A percentile compares a stretch with the other conserved stretches of the same genome.
Conservation (phyloP, 2,113 vertebrate species). For the Silurus glanis region DNA sequence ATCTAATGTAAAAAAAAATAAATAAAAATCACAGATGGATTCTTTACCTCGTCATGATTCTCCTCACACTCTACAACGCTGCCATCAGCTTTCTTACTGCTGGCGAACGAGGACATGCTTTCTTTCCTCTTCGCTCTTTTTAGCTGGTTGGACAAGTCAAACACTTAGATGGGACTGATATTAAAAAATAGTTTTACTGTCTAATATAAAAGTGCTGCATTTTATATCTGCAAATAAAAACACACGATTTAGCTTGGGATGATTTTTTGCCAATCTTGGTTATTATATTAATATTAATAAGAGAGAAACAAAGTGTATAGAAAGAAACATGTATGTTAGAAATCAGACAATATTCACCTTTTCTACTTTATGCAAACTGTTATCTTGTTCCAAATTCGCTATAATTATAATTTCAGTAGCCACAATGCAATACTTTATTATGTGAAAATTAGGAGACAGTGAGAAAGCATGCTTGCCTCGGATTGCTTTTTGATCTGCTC, state of each 20-base stretch:
- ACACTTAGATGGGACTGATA: background rate
- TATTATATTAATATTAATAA: background rate
- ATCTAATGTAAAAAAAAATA: too few species aligned
- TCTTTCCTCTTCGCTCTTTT: background rate
- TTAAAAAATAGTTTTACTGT: background rate
- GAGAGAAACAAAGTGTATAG: too few species aligned
- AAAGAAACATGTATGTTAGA: too few species aligned
- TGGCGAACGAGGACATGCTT: constrained; percentile 44
- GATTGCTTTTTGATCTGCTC: constrained; percentile 83
- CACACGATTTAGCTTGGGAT: background rate
- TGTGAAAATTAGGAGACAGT: too few species aligned
- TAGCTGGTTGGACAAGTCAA: constrained; percentile 30
- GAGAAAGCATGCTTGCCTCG: constrained; percentile 63
- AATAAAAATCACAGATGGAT: background rate
- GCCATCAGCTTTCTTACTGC: constrained; percentile 27
- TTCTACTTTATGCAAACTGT: background rate
- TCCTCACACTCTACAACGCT: background rate
- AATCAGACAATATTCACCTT: too few species aligned
- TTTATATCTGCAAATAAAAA: background rate
- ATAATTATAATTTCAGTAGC: background rate
- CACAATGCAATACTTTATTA: too few species aligned
- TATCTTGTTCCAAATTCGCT: background rate
- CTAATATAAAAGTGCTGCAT: background rate
- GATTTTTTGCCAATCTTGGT: background rate
- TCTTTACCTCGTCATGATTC: constrained; percentile 55